A percentile compares a stretch with the other conserved stretches of the same genome.
Conservation (phyloP, 2,888 invertebrate genomes). For the Gandaritis pyraliata region DNA sequence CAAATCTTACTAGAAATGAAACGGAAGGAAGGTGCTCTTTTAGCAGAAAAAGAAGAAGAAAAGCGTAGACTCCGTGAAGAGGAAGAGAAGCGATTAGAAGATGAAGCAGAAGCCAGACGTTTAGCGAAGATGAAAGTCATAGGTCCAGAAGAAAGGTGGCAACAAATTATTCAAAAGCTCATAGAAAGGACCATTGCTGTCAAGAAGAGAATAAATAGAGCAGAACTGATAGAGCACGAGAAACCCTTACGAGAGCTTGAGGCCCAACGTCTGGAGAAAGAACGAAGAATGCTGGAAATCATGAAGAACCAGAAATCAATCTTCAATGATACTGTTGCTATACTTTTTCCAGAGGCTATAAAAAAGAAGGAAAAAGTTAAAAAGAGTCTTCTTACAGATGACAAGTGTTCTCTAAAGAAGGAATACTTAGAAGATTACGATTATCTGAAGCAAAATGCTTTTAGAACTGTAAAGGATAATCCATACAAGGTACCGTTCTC, state of each 20-base stretch:
- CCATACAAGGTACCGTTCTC: slow-evolving; percentile 79
- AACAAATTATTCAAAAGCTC: slow-evolving; percentile 86
- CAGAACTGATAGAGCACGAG: slow-evolving; percentile 84
- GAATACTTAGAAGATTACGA: slow-evolving; percentile 70
- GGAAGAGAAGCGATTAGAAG: slow-evolving; percentile 76
- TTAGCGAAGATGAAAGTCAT: slow-evolving; percentile 67
- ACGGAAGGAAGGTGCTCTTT: slow-evolving; percentile 69
- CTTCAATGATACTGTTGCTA: slow-evolving; percentile 87
- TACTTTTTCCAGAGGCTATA: slow-evolving; percentile 85
- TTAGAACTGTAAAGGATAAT: slow-evolving; percentile 72
- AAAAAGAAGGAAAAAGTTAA: slow-evolving; percentile 73
- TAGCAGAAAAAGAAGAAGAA: slow-evolving; percentile 74
- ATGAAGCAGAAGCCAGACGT: slow-evolving; percentile 79
- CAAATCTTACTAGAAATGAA: slow-evolving; percentile 69
- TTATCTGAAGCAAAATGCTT: slow-evolving; percentile 57
- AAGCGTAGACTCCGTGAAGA: slow-evolving; percentile 67
- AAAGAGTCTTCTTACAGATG: slow-evolving; percentile 72
- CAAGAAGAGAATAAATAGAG: slow-evolving; percentile 86
- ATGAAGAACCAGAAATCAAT: slow-evolving; percentile 85
- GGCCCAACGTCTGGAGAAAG: slow-evolving; percentile 83
- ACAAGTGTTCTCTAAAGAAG: slow-evolving; percentile 65
- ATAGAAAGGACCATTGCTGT: slow-evolving; percentile 86
- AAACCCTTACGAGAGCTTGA: slow-evolving; percentile 85
- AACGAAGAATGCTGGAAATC: slow-evolving; percentile 82
- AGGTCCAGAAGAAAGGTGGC: slow-evolving; percentile 84